Evolutionary conservation across 2,113 vertebrate genomes (phyloP).

Genomic region (Oncorhynchus keta): DNA sequence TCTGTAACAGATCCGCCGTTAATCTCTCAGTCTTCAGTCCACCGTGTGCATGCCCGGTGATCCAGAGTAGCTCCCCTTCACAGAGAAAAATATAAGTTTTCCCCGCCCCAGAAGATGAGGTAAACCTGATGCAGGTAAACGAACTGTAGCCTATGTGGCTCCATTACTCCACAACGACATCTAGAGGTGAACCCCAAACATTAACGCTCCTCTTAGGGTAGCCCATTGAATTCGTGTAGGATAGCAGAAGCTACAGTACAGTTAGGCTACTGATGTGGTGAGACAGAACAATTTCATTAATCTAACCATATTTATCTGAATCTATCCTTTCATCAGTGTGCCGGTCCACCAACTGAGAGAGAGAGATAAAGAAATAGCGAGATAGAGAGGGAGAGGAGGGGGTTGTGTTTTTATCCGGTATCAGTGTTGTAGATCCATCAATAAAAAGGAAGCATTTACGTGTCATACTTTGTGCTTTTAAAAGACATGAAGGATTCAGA

Average conservation of each 20-base stretch:
- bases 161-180: conserved; percentile 45
- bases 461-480: background rate
- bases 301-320: no score
- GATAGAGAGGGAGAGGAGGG: background rate
- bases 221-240: background rate
- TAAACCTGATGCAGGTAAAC: conserved; percentile 66
- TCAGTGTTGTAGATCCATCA: no score
- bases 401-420: background rate
- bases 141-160: conserved; percentile 13
- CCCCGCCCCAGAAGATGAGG: conserved; percentile 59
- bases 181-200: conserved; percentile 42
- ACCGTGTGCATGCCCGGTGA: conserved; percentile 38
- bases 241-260: no score
- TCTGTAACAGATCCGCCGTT: conserved; percentile 23
- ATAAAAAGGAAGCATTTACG: background rate
- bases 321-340: no score
- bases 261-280: no score
- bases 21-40: conserved; percentile 34
- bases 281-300: no score
- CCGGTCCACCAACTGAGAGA: background rate
- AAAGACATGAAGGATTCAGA: background rate
- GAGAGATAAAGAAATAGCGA: background rate
- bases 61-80: conserved; percentile 64
- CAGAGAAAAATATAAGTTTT: conserved; percentile 40
- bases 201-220: background rate